Base-by-base conservation (phyloP, 2,888 invertebrate genomes). In the Petrolisthes manimaculis region DNA sequence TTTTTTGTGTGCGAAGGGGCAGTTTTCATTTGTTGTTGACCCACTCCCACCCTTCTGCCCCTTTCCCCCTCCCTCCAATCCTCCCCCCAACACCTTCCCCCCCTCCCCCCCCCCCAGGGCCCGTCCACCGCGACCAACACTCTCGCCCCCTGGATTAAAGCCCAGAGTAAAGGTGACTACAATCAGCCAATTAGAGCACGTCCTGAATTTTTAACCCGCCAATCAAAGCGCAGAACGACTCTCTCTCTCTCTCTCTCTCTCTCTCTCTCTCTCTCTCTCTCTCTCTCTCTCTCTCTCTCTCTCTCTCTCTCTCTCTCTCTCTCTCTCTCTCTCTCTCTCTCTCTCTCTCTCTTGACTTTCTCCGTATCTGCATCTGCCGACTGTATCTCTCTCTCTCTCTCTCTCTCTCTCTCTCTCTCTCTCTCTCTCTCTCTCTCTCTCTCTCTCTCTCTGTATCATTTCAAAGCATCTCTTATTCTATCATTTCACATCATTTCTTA, bases 171-270 rank as follows among this genome's bases (percentile, higher is more conserved):
- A 83, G 87, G 87, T 83, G 83, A 83, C 87, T 87, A 87, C 83
- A 83, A 87, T 83, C 87, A 83, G 71, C 87, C 87, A 87, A 87
- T 87, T 87, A 87, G 81, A 87, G 83, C 83, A 83, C 86, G 86
- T 86, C 75, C 86, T 82, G 75, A 74, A 86, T 86, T 86, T 86
- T 86, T 86, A 86, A 75, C 81, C 84, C 86, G 74, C 81, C 86
- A 86, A 75, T 86, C 86, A 86, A 86, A 86, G 86, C 86, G 82
- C 81, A 37, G 86, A 69, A 24, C 81, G 86, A 61, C n/a, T 71
- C 86, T 86, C 86, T 74, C 86, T 78, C 79, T 79, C 79, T 79
- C 85, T 77, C 79, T 56, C 85, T 69, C 79, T 79, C 79, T 85
- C 78, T 79, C 84, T 75, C 77, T 84, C 84, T 84, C 84, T 84